These are phyloP conservation scores for Meteorus cinctellus DNA, from an alignment of 2,888 invertebrate genomes.

Conservation along the genomic window DNA sequence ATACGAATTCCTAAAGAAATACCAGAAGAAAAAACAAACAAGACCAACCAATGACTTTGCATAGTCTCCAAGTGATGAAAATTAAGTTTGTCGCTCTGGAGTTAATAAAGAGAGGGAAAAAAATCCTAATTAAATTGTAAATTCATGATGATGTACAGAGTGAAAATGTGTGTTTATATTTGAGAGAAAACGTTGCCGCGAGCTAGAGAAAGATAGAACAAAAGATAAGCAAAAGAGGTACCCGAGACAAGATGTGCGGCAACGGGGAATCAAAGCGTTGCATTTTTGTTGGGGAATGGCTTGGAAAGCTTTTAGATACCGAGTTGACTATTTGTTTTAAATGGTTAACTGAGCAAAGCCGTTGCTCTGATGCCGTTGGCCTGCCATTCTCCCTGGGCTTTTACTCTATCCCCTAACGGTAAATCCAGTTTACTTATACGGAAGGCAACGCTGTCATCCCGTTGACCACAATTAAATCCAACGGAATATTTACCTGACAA, in stretches of 20 bases:
- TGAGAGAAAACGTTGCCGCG: neutral
- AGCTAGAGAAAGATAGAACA: neutral
- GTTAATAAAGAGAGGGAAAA: neutral
- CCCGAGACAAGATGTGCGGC: neutral
- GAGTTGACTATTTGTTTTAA: slow-evolving; percentile 37
- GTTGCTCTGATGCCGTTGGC: slow-evolving; percentile 43
- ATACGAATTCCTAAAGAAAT: too few relatives aligned
- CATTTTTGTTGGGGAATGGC: neutral
- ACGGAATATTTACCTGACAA: slow-evolving; percentile 65
- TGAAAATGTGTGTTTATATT: neutral
- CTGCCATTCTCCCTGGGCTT: slow-evolving; percentile 33
- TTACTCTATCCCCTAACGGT: slow-evolving; percentile 38
- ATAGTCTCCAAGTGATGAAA: too few relatives aligned
- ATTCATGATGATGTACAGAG: neutral
- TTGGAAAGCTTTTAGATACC: slow-evolving; percentile 22
- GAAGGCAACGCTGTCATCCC: slow-evolving; percentile 57
- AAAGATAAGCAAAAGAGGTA: slow-evolving; percentile 8
- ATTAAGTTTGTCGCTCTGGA: too few relatives aligned
- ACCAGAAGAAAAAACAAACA: too few relatives aligned
- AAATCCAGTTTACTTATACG: slow-evolving; percentile 68
- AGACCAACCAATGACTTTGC: too few relatives aligned
- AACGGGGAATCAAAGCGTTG: slow-evolving; percentile 24
- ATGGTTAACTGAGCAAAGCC: slow-evolving; percentile 38
- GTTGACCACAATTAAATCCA: slow-evolving; percentile 68
- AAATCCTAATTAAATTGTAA: neutral